Base-by-base conservation (phyloP, 1,140 invertebrate genomes). In the Leptinotarsa defecta region DNA sequence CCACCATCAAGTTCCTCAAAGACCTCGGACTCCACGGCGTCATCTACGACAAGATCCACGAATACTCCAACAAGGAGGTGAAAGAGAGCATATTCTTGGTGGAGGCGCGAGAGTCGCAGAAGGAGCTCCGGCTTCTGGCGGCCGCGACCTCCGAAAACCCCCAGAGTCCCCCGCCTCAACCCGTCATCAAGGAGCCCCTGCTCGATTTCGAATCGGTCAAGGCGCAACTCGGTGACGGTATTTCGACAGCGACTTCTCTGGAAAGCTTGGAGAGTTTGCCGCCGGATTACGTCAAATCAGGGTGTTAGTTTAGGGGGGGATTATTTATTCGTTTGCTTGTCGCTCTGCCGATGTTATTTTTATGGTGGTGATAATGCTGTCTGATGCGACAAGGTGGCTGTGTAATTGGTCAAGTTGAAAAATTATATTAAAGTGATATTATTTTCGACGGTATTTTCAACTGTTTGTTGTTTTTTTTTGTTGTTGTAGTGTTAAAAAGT, bases 1-100 rank as follows among this genome's bases (percentile, higher is more conserved):
- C 91, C n/a, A 95, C 94, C 1, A 96, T 98, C 62, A 92, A 92
- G 79, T 90, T 92, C 81, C 88, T 98, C 0, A 97, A 97, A 86
- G 89, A 93, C 78, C 88, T 96, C 68, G 96, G 96, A 4, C 88
- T 98, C 24, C 94, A 98, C 84, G 96, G 94, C 62, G 93, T 98
- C 48, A 98, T 98, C 81, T 98, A 97, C 84, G 96, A 98, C 84
- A 96, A 95, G 85, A 92, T 95, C 77, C 93, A 95, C 82, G 91
- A 94, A 74, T 93, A 92, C 75, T 92, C 90, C 67, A 89, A 87
- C 64, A 95, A 95, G 82, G 91, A 94, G 86, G 90, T 94, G 1
- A 95, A 95, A 86, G 94, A 95, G 85, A 90, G 89, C 77, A 93
- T 95, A 83, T 95, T 95, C 83, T 83, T 94, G 77, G 86, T 93